Evolutionary conservation across 2,113 vertebrate species (phyloP), one percentile per base, ranked within the genome.

Genomic region (Gymnobelideus leadbeateri): DNA sequence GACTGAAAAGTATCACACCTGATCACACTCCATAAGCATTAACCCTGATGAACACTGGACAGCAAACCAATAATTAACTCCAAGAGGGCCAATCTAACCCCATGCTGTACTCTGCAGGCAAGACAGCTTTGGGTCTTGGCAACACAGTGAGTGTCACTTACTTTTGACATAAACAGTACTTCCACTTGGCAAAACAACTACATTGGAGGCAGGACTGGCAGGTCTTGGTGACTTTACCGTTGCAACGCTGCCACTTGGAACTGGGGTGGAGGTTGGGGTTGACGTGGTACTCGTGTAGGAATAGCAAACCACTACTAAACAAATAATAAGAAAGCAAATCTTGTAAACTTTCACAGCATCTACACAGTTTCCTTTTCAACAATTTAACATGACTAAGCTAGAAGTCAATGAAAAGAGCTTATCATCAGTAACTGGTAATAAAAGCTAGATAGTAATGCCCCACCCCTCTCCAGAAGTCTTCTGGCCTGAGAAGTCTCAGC

Each of bases 81-180:
- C 61, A 96, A 89, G 92, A 95, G 94, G 50, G 61, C 47, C 96
- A 50, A 92, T 95, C 95, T 93, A 95, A 95, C 89, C 95, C 95
- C 68, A 93, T 14, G 50, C 61, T 94, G 61, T 16, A 96, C 77
- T 91, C 95, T 91, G 97, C 93, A 97, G 92, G 91, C 95, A 96
- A 91, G 94, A 96, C 43, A 91, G 96, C 94, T 93, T 96, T 97
- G 55, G 46, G 96, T 93, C 94, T 96, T 97, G 52, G 49, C 92
- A 97, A 94, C 96, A 97, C 96, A 95, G 91, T 96, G 96, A 96
- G 46, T 93, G 92, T 97, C 98, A 99, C 99, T 99, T 98, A 99
- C 99, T 99, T 98, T 99, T 99, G 90, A 99, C 99, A 92, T 99
- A 99, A 97, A 99, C 99, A 1, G 99, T 99, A 98, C 99, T 99